Evolutionary conservation across 2,113 vertebrate species (phyloP).

Genomic region (Myrmecophaga tridactyla): DNA sequence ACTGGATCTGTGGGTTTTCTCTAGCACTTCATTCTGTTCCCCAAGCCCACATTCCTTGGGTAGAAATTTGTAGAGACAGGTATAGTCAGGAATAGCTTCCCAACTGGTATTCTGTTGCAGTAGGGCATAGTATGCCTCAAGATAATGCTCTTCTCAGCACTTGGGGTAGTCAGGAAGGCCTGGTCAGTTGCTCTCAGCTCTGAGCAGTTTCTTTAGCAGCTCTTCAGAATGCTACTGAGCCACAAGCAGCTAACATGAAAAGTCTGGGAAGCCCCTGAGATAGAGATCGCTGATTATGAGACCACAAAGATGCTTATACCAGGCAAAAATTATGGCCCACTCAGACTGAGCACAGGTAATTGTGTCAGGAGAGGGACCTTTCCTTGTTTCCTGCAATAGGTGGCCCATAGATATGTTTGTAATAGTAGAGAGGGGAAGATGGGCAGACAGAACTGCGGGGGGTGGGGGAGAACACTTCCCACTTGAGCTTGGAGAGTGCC

Average conservation of each 20-base stretch:
- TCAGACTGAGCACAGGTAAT: not conserved
- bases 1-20: not conserved
- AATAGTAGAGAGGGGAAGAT: too few species aligned
- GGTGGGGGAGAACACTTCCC: not conserved
- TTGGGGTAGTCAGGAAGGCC: not conserved
- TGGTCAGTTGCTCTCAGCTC: not conserved
- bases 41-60: not conserved
- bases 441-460: too few species aligned
- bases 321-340: not conserved
- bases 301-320: not conserved
- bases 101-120: not conserved
- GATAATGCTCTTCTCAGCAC: not conserved
- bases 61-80: not conserved
- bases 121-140: not conserved
- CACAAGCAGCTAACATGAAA: not conserved
- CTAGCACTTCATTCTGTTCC: not conserved
- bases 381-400: not conserved
- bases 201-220: not conserved
- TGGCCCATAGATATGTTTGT: not conserved
- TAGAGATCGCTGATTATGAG: not conserved
- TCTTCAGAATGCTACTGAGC: not conserved
- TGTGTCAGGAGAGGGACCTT: not conserved
- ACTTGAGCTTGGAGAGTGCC: not conserved
- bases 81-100: not conserved
- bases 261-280: not conserved